Conservation (phyloP, 2,888 invertebrate genomes). For the Pachliopta kotzebuea region DNA sequence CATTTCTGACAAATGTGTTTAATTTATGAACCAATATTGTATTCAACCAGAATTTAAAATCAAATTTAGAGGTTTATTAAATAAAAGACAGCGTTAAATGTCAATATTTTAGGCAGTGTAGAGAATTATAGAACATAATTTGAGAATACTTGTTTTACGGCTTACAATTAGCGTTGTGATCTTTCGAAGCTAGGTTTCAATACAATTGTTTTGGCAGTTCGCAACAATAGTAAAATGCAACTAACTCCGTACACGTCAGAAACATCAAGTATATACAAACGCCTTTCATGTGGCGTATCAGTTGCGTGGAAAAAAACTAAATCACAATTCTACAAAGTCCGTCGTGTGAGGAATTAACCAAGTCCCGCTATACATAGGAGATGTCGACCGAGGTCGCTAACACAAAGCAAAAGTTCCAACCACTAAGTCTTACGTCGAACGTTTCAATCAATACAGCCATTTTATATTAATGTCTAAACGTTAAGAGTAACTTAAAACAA, state of each 20-base stretch:
- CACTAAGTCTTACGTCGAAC: slow-evolving; percentile 53
- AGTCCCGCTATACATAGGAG: slow-evolving; percentile 55
- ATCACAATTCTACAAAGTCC: slow-evolving; percentile 45
- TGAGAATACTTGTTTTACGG: not conserved
- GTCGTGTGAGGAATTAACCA: slow-evolving; percentile 47
- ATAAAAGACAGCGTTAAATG: no score
- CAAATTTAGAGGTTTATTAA: no score
- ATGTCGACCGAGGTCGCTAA: slow-evolving; percentile 39
- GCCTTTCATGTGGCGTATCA: slow-evolving; percentile 43
- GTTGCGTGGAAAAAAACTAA: slow-evolving; percentile 44
- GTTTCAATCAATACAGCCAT: slow-evolving; percentile 67
- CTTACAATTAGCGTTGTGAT: slow-evolving; percentile 34
- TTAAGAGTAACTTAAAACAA: slow-evolving; percentile 64
- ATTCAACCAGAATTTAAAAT: no score
- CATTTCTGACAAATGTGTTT: no score
- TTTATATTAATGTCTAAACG: slow-evolving; percentile 55
- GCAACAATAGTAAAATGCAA: slow-evolving; percentile 79
- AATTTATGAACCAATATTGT: no score
- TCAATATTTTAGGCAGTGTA: no score
- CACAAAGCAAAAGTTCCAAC: slow-evolving; percentile 49
- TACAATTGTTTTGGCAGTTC: slow-evolving; percentile 77
- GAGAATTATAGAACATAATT: no score
- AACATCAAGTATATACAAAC: slow-evolving; percentile 68
- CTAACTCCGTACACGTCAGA: slow-evolving; percentile 64
- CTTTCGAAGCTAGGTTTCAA: slow-evolving; percentile 41